Base-by-base conservation (phyloP, 2,797 vertebrate species). In the Dipus sagitta region DNA sequence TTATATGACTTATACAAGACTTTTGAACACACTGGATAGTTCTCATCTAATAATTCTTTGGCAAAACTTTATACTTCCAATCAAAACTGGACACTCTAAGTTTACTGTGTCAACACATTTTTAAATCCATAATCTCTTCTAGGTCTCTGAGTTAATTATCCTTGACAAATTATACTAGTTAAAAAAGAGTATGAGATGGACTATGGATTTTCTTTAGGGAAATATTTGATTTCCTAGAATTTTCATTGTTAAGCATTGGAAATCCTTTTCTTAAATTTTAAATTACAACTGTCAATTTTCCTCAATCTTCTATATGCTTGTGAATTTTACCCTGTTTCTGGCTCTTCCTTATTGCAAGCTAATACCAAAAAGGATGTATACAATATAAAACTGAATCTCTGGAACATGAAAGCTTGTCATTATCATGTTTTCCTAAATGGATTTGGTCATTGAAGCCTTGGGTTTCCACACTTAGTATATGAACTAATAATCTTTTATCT, bases 401-500 rank as follows among this genome's bases (percentile, higher is more conserved):
- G 42, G 68, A 95, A 76, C 28, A 89, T 34, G 72, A 0, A 6
- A n/a, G 11, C 9, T 88, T 38, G 32, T 9, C 18, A 47, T 71
- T 82, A 32, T 10, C 23, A 34, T 79, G 8, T 64, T 90, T 75
- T 64, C 47, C 81, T 89, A 5, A 34, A 24, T 54, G 10, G 24
- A 3, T 58, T 79, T 76, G 77, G 24, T 79, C 5, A 54, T 52
- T 4, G 72, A 89, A 54, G 42, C 3, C 23, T 23, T 11, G 76
- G 3, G 60, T 78, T 87, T 76, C 4, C 18, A 65, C 28, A 72
- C 28, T 12, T 54, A 74, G 52, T 60, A 7, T 85, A 78, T 81
- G 14, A 30, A 42, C 11, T 58, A 91, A 70, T 64, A n/a, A 67
- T 91, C 18, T 88, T 54, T 95, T 94, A 67, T 34, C 89, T 95